Conservation (phyloP, 1,140 invertebrate genomes). For the Procambarus clarkii region DNA sequence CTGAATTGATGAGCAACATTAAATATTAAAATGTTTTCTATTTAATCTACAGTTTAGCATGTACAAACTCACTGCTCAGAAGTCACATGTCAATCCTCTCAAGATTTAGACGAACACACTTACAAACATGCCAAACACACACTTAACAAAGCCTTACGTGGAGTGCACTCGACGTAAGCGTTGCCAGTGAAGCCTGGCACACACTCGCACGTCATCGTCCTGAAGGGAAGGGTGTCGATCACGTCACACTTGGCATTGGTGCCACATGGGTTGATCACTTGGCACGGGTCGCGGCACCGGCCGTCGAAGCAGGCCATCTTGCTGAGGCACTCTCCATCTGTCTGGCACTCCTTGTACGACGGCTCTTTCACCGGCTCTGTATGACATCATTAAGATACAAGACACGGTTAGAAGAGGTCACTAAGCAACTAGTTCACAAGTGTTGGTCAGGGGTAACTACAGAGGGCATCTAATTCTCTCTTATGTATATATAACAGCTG, state of each 20-base stretch:
- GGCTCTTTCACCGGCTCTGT: constrained; percentile 62
- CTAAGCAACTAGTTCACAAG: too few species aligned
- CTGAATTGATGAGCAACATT: too few species aligned
- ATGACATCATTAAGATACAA: background rate
- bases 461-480: too few species aligned
- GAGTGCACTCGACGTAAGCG: constrained; percentile 85
- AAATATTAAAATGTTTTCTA: too few species aligned
- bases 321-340: constrained; percentile 87
- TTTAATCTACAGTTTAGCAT: too few species aligned
- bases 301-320: constrained; percentile 87
- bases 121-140: too few species aligned
- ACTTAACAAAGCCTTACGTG: constrained; percentile 79
- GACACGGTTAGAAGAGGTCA: too few species aligned
- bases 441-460: too few species aligned
- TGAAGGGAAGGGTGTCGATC: constrained; percentile 75
- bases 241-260: constrained; percentile 75
- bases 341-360: constrained; percentile 81
- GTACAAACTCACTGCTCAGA: too few species aligned
- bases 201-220: constrained; percentile 91
- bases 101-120: too few species aligned
- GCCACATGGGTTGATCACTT: constrained; percentile 78
- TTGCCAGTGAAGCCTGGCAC: constrained; percentile 87
- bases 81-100: too few species aligned
- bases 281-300: constrained; percentile 83
- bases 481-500: too few species aligned